phyloP scores from a whole-genome alignment of 2,888 invertebrate species.

The Cosmia trapezina region DNA sequence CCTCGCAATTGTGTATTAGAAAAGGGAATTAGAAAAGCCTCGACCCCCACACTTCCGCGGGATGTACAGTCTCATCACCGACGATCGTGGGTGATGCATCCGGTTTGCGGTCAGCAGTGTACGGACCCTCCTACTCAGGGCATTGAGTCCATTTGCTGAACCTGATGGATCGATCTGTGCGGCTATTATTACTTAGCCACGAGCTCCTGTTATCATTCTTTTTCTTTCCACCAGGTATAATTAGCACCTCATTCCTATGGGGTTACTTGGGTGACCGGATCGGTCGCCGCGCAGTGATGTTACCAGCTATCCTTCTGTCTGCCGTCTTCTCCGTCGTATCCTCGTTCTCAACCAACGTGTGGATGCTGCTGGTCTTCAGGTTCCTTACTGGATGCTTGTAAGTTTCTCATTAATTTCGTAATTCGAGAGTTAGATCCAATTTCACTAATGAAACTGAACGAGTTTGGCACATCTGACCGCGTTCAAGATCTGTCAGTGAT shows the following conservation, averaged over 20 bases:
- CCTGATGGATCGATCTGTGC: no score
- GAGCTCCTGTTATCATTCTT: no score
- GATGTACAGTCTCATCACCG: no score
- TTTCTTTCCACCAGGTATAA: constrained; percentile 87
- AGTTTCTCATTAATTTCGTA: constrained; percentile 62
- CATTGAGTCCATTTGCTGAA: no score
- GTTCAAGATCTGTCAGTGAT: neutral
- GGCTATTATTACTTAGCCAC: no score
- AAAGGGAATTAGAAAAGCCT: no score
- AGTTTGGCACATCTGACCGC: neutral
- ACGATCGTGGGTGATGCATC: no score
- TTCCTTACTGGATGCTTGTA: constrained; percentile 92
- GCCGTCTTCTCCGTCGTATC: constrained; percentile 90
- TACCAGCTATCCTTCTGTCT: constrained; percentile 88
- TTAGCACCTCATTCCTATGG: constrained; percentile 94
- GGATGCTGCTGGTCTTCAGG: constrained; percentile 91
- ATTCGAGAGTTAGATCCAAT: neutral
- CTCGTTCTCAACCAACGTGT: constrained; percentile 91
- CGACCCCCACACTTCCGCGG: no score
- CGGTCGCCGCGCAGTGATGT: constrained; percentile 92
- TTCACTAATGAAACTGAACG: neutral
- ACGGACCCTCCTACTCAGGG: no score
- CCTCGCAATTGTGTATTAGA: no score
- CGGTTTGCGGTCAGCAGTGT: no score
- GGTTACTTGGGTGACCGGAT: constrained; percentile 94